Evolutionary conservation across 2,888 invertebrate genomes (phyloP), one percentile per base, ranked within the genome.

Genomic region (Lithophane socia): DNA sequence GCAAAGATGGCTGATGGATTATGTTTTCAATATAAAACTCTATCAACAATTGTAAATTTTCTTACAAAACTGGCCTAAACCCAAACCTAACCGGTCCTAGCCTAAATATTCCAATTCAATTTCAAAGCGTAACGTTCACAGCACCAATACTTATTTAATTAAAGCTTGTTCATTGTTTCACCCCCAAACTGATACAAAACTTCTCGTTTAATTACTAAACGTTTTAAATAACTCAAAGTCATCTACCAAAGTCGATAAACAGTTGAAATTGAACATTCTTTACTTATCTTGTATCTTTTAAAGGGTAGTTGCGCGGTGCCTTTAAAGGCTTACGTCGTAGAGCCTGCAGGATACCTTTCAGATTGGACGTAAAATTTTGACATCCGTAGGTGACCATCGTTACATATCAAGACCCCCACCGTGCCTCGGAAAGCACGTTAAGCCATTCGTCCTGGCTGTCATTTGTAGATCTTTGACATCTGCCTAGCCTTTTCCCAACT

Each of bases 121-220:
- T 92, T 91, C 86, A 87, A 84, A 87, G 82, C 82, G 79, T 77
- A 89, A 89, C 86, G 90, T 88, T 79, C 79, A 86, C 88, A 89
- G 86, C 90, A 89, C 91, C 93, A 91, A 93, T 93, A 94, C 90
- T 92, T 91, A 89, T 92, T 94, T 92, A 93, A 94, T 93, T 94
- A 92, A 90, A 94, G 93, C 90, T 92, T 93, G 88, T 87, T 89
- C 92, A 87, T 90, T 91, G 91, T 90, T 90, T 86, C 85, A 74
- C 77, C 73, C 82, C 86, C 68, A 80, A 88, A 87, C 86, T 87
- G 87, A 88, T 87, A 87, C 79, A 74, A 85, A 91, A 90, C 82
- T 91, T 89, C 77, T 87, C 85, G 87, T 89, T 92, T 92, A 92
- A 92, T 92, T 92, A 92, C 87, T 73, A 81, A 90, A 90, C 88